Evolutionary conservation across 2,113 vertebrate species (phyloP), one percentile per base, ranked within the genome.

Genomic region (Plotosus lineatus): DNA sequence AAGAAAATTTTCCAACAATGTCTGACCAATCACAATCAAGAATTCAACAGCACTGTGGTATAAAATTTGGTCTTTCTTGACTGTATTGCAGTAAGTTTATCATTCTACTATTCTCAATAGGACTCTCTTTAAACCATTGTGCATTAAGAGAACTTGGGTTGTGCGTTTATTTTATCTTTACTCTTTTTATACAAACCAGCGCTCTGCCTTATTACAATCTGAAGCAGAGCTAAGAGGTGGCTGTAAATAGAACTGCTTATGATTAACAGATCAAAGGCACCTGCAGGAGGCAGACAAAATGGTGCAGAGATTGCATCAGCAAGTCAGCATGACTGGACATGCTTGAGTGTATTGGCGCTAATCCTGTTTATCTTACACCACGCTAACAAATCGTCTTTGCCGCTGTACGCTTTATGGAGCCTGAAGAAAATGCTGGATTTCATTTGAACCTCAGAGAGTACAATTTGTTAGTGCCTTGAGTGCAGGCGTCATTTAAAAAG

Each of bases 341-440:
- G 33, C 65, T 79, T 3, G 33, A 79, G 77, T 56, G 56, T 42
- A 56, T 69, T 2, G 4, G 38, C 26, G 3, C 11, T 79, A 79
- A 79, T 79, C 77, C 65, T 33, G 65, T 79, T n/a, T 79, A 79
- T 11, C 6, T 21, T 38, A 44, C 50, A 33, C n/a, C 23, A 31
- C 12, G 65, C 63, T 69, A 69, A 56, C 77, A 79, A 69, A 79
- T 42, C 42, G 63, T 26, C 23, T 63, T 63, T 63, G 58, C 26
- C 9, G 31, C 56, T 46, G 38, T 3, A 8, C 28, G 19, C 53
- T 51, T 8, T 53, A 56, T 14, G 68, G 33, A 56, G 65, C 21
- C 36, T 15, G 48, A 5, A 2, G 17, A 50, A 46, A 40, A 2
- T 19, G 19, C 4, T 17, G 42, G 75, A 71, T 56, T 79, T 19